Conservation (phyloP, 2,113 vertebrate genomes). For the Motacilla tschutschensis region DNA sequence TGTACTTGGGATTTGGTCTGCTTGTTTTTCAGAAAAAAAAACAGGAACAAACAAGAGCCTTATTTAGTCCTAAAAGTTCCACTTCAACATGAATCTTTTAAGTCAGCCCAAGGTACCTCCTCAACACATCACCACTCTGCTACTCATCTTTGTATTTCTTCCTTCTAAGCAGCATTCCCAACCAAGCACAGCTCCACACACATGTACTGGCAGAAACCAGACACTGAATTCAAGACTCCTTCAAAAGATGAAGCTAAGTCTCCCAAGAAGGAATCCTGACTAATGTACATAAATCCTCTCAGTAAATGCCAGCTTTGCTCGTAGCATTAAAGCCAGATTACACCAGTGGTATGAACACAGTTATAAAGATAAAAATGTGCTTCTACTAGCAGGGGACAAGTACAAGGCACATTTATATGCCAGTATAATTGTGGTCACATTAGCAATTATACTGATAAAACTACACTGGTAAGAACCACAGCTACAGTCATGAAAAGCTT, state of each 20-base stretch:
- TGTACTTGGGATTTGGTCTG: conserved; percentile 1
- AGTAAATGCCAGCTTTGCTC: not conserved
- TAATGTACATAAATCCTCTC: not conserved
- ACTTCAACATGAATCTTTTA: not conserved
- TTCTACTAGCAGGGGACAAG: not conserved
- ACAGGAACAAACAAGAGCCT: not conserved
- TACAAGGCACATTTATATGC: conserved; percentile 11
- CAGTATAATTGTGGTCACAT: conserved; percentile 5
- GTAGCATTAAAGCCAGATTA: not conserved
- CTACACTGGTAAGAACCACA: not conserved
- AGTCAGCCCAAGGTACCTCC: not conserved
- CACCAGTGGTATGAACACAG: not conserved
- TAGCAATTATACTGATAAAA: not conserved
- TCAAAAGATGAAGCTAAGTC: not conserved
- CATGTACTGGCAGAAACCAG: not conserved
- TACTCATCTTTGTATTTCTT: not conserved
- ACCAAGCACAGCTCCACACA: not conserved
- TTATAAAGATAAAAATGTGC: not conserved
- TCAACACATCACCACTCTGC: not conserved
- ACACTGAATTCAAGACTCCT: not conserved
- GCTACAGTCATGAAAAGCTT: not conserved
- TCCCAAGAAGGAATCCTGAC: not conserved
- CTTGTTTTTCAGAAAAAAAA: not conserved
- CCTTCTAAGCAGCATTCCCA: not conserved
- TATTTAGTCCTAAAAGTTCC: not conserved